Conservation (phyloP, 2,797 vertebrate genomes). For the Rhinogobio ventralis region DNA sequence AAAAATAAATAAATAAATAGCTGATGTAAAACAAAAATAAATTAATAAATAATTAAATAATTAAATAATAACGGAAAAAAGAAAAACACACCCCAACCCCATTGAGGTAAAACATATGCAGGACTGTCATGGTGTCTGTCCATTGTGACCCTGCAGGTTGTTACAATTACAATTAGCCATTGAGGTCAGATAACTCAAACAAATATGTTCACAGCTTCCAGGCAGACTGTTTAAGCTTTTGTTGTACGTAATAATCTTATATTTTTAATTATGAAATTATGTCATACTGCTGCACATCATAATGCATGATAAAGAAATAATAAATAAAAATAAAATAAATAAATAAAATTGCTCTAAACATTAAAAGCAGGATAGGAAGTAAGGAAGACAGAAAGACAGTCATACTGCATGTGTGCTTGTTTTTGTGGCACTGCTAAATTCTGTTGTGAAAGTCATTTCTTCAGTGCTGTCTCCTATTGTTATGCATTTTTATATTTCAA, state of each 20-base stretch:
- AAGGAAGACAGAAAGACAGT: background rate
- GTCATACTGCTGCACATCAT: background rate
- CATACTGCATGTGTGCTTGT: background rate
- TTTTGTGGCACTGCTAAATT: background rate
- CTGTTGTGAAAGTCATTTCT: background rate
- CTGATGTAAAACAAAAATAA: background rate
- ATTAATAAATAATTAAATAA: no score
- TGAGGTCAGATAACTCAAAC: background rate
- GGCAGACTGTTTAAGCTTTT: background rate
- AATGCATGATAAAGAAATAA: background rate
- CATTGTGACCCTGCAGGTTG: constrained; percentile 20
- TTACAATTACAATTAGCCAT: no score
- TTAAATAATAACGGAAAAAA: no score
- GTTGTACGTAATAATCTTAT: background rate
- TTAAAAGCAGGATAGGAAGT: background rate
- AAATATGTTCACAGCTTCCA: constrained; percentile 15
- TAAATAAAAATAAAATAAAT: background rate
- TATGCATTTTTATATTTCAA: constrained; percentile 4
- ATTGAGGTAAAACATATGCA: background rate
- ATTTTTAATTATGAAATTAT: background rate
- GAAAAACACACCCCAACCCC: no score
- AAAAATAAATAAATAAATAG: background rate
- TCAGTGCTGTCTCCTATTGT: constrained; percentile 2
- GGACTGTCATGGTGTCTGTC: constrained; percentile 4
- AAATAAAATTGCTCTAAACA: background rate